Base-by-base conservation (phyloP, 2,888 invertebrate genomes). In the Protonemura montana region DNA sequence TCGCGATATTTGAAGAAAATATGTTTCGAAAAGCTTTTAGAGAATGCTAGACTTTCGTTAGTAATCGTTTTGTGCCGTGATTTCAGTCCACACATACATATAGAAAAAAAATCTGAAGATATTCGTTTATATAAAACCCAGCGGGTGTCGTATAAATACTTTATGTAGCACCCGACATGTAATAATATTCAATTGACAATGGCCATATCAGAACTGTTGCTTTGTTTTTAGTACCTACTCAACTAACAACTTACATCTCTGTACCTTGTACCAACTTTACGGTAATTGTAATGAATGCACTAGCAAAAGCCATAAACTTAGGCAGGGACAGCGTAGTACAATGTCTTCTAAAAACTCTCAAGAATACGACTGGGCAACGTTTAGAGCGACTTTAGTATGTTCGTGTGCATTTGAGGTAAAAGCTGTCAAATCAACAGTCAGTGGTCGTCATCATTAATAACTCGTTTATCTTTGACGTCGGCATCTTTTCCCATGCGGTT, bases 401-500 rank as follows among this genome's bases (percentile, higher is more conserved):
- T 21, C 59, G 59, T 59, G 59, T 59, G 21, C 59, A 59, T 59
- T 59, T 59, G 59, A 59, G 59, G 59, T 59, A 59, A 59, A 59
- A 10, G 16, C 59, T 3, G 59, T 59, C 59, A 59, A 59, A 59
- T 59, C 16, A 59, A 59, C 59, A 59, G 21, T 59, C 59, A 21
- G 59, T 59, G 59, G 59, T 21, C 59, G 59, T 59, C 59, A 59
- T 59, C 59, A 59, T 59, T 59, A 59, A 59, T 59, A 59, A 59
- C 59, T 59, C 59, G 59, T 59, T 59, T 59, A 59, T 59, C 59
- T 59, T 59, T 59, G 21, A 10, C 59, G 59, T 59, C 59, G 59
- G 59, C 59, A 7, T 13, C 13, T 21, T 59, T 59, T 13, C 59
- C 21, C 13, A 1, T 21, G 59, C 59, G 59, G 59, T 59, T 59